Evolutionary conservation across 2,888 invertebrate genomes (phyloP).

Genomic region (Agrochola litura): DNA sequence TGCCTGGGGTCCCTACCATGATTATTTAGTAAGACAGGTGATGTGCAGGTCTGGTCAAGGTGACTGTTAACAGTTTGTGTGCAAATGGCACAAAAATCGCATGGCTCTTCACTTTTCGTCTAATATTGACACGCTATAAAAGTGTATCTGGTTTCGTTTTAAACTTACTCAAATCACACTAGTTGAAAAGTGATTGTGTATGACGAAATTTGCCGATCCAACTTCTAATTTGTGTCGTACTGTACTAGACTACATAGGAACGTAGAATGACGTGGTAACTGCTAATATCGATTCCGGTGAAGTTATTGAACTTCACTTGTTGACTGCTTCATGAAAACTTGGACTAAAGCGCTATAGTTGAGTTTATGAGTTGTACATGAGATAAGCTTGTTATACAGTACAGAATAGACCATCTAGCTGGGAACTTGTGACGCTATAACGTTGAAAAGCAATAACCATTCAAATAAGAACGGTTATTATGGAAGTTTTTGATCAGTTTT

Average conservation of each 20-base stretch:
- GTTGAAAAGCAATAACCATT: neutral
- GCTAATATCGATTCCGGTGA: conserved; percentile 29
- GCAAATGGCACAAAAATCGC: neutral
- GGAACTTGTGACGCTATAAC: neutral
- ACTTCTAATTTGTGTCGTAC: neutral
- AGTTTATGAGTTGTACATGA: conserved; percentile 32
- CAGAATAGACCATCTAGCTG: neutral
- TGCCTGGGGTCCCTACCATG: neutral
- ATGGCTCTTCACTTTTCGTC: neutral
- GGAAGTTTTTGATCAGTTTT: conserved; percentile 3
- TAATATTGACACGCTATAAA: neutral
- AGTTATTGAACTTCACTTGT: conserved; percentile 44
- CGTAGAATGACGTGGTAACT: conserved; percentile 16
- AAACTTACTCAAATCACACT: neutral
- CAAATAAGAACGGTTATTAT: neutral
- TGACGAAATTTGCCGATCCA: neutral
- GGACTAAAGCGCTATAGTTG: neutral
- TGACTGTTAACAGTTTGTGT: neutral
- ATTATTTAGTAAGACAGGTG: neutral
- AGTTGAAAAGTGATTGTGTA: neutral
- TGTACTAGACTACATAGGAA: too few species aligned
- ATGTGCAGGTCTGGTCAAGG: neutral
- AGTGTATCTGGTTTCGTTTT: neutral
- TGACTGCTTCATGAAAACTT: conserved; percentile 47
- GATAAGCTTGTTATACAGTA: conserved; percentile 9